A percentile compares a stretch with the other conserved stretches of the same genome.
phyloP scores from a whole-genome alignment of 2,113 vertebrate genomes.

The Athene cunicularia region DNA sequence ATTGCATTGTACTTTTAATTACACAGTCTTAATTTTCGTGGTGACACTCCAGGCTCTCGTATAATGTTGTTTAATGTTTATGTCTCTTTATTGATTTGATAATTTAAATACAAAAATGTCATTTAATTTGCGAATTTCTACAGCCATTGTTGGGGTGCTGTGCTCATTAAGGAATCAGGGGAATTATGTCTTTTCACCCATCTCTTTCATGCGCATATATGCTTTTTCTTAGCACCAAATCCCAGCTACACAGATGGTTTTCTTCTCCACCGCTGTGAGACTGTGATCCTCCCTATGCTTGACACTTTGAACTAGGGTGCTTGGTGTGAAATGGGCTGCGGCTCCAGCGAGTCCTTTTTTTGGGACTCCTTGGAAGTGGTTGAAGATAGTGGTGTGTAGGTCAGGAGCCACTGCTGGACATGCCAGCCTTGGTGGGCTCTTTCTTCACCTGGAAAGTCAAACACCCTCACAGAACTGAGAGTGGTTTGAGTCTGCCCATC shows the following conservation, averaged over 20 bases:
- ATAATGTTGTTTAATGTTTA: conserved; percentile 56
- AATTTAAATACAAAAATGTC: conserved; percentile 15
- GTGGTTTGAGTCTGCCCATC: not conserved
- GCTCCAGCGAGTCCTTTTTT: not conserved
- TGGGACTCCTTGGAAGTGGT: not conserved
- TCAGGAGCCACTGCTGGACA: not conserved
- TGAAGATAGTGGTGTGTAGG: not conserved
- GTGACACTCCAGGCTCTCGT: conserved; percentile 57
- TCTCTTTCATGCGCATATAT: not conserved
- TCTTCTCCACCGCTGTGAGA: not conserved
- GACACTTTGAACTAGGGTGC: not conserved
- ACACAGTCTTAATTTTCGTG: conserved; percentile 53
- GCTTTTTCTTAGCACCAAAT: not conserved
- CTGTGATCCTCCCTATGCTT: accelerated
- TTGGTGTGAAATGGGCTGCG: not conserved
- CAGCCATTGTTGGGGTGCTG: not conserved
- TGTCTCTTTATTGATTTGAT: conserved; percentile 46
- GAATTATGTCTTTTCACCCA: not conserved
- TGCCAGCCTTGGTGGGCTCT: accelerated
- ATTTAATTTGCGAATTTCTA: conserved; percentile 8
- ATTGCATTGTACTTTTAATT: conserved; percentile 70
- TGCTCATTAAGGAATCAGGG: not conserved
- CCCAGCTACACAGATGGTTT: not conserved
- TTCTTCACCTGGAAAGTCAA: not conserved
- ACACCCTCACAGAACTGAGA: not conserved